Evolutionary conservation across 2,888 invertebrate species (phyloP), one percentile per base, ranked within the genome.

Genomic region (Temnothorax ravouxi): DNA sequence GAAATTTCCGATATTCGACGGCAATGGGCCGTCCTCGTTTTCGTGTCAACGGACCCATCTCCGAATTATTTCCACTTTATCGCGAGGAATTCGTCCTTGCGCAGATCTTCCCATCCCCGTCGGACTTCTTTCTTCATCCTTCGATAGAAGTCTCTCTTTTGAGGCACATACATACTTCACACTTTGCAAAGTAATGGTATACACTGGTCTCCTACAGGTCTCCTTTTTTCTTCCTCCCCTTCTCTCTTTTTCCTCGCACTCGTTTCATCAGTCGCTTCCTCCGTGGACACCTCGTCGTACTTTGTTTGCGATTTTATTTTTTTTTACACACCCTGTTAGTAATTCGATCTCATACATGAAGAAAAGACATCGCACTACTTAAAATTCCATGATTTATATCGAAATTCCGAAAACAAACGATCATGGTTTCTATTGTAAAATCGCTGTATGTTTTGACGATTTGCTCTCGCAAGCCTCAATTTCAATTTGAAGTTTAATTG

Each of bases 261-360:
- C 34, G 74, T 50, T 66, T 76, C 50, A 66, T 76, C 50, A 66
- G 64, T 64, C 66, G 21, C 13, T 66, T 75, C 34, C 18, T 38
- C 18, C 50, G 18, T 13, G 50, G 38, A 50, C 38, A 76, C 66
- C 50, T 38, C 66, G 50, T 50, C 21, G 34, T 34, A 50, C 64
- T 62, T 75, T 18, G 50, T 66, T 21, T 34, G 38, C 34, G 47
- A 75, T 76, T 50, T 64, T n/a, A 18, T 41, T 59, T 72, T 62
- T 71, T 72, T 66, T 66, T 64, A 50, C 47, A 13, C 47, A 50
- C 56, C 41, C 84, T 21, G 77, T 87, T 86, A 59, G 75, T 83
- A 88, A 88, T 80, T 86, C 85, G 81, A 83, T 88, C 76, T 72
- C 15, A n/a, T 71, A 52, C 64, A 41, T 61, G 25, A 62, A 34